These are phyloP conservation scores for Notolabrus celidotus DNA, from an alignment of 2,797 vertebrate genomes.

Conservation along the genomic window DNA sequence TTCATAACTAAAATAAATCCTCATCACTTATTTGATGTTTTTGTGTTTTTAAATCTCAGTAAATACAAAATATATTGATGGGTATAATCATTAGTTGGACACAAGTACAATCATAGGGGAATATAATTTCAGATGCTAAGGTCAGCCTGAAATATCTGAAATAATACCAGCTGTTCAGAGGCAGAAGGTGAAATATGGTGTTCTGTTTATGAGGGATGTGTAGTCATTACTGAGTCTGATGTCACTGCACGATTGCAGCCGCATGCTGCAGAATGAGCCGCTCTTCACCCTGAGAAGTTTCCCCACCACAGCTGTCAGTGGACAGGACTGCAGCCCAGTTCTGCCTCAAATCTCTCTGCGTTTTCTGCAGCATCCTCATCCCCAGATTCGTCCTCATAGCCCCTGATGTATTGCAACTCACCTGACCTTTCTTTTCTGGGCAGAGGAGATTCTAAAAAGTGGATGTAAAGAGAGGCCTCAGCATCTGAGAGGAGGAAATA, in stretches of 20 bases:
- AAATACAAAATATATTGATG: not conserved
- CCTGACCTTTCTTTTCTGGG: slow-evolving; percentile 10
- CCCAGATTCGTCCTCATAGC: not conserved
- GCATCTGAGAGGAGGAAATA: slow-evolving; percentile 51
- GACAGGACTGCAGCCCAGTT: slow-evolving; percentile 19
- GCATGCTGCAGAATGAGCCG: slow-evolving; percentile 10
- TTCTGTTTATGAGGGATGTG: slow-evolving; percentile 26
- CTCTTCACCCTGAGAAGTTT: slow-evolving; percentile 36
- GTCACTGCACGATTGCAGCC: slow-evolving; percentile 33
- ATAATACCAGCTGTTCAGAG: not conserved
- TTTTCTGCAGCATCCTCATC: not conserved
- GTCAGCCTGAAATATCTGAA: slow-evolving; percentile 14
- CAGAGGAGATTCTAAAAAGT: slow-evolving; percentile 35
- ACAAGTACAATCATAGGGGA: not conserved
- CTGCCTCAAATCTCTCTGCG: slow-evolving; percentile 12
- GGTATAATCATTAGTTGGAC: not conserved
- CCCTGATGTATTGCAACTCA: not conserved
- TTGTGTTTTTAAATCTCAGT: too few relatives aligned
- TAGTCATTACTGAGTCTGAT: slow-evolving; percentile 54
- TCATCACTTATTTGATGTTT: too few relatives aligned
- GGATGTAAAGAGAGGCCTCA: slow-evolving; percentile 1
- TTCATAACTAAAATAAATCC: too few relatives aligned
- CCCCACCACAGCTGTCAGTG: not conserved
- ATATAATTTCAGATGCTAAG: not conserved
- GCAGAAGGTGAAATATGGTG: slow-evolving; percentile 2